Percentiles rank a stretch among this genome's conserved stretches.
Conservation (phyloP, 2,888 invertebrate species). For the Ferdinandea cuprea region DNA sequence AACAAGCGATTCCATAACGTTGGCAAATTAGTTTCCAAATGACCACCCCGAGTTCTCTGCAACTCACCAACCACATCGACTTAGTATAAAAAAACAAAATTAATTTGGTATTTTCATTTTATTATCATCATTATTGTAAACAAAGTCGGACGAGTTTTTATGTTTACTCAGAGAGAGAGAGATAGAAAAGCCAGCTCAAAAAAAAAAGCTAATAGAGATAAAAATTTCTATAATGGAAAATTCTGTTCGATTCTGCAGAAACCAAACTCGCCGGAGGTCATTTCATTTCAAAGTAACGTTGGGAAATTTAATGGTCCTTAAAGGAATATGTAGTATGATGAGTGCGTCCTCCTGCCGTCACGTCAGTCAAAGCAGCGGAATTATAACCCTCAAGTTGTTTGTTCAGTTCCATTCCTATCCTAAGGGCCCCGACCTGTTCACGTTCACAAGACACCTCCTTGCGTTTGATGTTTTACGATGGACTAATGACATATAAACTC, state of each 20-base stretch:
- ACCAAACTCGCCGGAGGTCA: slow-evolving; percentile 12
- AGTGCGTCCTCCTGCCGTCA: no score
- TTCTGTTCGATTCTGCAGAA: slow-evolving; percentile 25
- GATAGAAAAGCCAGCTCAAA: background rate
- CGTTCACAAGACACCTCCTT: background rate
- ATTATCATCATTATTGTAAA: slow-evolving; percentile 17
- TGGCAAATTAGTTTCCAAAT: slow-evolving; percentile 41
- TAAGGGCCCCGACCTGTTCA: background rate
- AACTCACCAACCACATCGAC: background rate
- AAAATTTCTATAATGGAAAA: slow-evolving; percentile 10
- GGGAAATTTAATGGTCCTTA: slow-evolving; percentile 23
- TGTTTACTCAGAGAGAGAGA: background rate
- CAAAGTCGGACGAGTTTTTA: slow-evolving; percentile 34
- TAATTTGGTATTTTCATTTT: slow-evolving; percentile 24
- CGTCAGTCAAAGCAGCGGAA: slow-evolving; percentile 20
- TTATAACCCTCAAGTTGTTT: slow-evolving; percentile 19
- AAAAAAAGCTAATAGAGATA: slow-evolving; percentile 1
- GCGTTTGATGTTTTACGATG: slow-evolving; percentile 65
- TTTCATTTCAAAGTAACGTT: slow-evolving; percentile 18
- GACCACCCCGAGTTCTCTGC: background rate
- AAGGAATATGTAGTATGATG: no score
- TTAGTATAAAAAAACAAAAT: slow-evolving; percentile 5
- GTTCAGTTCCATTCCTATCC: background rate
- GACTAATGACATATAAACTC: slow-evolving; percentile 71
- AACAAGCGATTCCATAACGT: background rate